These are phyloP conservation scores for Hapalemur alaotrensis DNA, from an alignment of 2,797 vertebrate species.

Conservation along the genomic window DNA sequence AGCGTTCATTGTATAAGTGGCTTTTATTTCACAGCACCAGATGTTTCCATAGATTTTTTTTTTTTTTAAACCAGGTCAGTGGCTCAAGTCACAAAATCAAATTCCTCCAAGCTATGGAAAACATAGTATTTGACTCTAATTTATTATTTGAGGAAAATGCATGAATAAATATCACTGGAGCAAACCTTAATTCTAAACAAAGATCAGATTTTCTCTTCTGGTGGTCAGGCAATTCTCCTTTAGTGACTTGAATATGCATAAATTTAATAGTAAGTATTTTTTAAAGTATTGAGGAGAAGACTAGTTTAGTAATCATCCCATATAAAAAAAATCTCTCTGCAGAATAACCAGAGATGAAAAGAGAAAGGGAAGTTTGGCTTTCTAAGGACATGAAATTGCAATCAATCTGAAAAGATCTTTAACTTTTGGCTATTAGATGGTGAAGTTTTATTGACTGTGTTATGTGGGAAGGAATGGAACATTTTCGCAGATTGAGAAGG, in stretches of 20 bases:
- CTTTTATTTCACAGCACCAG: constrained; percentile 67
- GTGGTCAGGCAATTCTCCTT: neutral
- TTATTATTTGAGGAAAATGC: constrained; percentile 55
- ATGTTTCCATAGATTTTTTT: constrained; percentile 72
- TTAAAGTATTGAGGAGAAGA: neutral
- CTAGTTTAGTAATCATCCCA: neutral
- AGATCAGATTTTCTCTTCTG: neutral
- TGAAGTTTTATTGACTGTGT: neutral
- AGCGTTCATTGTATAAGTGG: constrained; percentile 34
- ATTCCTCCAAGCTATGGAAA: constrained; percentile 52
- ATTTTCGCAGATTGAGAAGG: constrained; percentile 35
- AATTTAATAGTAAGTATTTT: neutral
- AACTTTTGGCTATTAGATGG: constrained; percentile 39
- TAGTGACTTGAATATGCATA: neutral
- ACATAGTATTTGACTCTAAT: constrained; percentile 59
- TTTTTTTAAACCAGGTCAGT: constrained; percentile 49
- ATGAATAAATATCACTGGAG: constrained; percentile 42
- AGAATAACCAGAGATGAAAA: neutral
- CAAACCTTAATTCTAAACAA: constrained; percentile 37
- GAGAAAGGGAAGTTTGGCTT: constrained; percentile 11
- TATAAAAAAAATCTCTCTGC: neutral
- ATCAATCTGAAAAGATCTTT: constrained; percentile 26
- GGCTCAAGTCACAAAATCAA: constrained; percentile 71
- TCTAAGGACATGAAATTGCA: neutral
- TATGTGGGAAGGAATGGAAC: neutral